Evolutionary conservation across 2,888 invertebrate species (phyloP).

Genomic region (Cantharis rufa): DNA sequence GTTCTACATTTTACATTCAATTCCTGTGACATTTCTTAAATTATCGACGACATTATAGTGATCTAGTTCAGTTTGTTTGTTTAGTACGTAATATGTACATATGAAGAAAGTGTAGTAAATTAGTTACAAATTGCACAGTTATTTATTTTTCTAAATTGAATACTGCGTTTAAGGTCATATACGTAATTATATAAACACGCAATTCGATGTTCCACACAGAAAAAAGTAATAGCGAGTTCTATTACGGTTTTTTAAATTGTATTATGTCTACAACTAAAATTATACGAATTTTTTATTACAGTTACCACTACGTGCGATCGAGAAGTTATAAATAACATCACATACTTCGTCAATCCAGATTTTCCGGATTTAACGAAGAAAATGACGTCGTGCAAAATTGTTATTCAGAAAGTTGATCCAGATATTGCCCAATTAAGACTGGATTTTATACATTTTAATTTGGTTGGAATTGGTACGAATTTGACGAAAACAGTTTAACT

Average conservation of each 20-base stretch:
- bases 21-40: neutral
- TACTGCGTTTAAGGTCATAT: neutral
- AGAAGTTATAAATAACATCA: slow-evolving; percentile 75
- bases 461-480: slow-evolving; percentile 61
- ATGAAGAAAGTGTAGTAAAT: neutral
- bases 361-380: slow-evolving; percentile 78
- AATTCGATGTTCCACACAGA: neutral
- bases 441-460: slow-evolving; percentile 81
- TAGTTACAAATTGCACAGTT: neutral
- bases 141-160: neutral
- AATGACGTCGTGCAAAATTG: slow-evolving; percentile 70
- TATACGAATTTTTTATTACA: slow-evolving; percentile 44
- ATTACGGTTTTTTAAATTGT: neutral
- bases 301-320: slow-evolving; percentile 77
- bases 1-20: neutral
- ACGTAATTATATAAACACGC: neutral
- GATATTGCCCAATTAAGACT: slow-evolving; percentile 82
- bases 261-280: neutral
- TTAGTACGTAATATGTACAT: neutral
- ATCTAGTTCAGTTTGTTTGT: neutral
- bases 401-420: slow-evolving; percentile 74
- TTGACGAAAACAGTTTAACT: neutral
- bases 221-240: no score
- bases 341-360: slow-evolving; percentile 80
- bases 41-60: neutral